phyloP scores from a whole-genome alignment of 2,797 vertebrate genomes.

The Dryobates pubescens region DNA sequence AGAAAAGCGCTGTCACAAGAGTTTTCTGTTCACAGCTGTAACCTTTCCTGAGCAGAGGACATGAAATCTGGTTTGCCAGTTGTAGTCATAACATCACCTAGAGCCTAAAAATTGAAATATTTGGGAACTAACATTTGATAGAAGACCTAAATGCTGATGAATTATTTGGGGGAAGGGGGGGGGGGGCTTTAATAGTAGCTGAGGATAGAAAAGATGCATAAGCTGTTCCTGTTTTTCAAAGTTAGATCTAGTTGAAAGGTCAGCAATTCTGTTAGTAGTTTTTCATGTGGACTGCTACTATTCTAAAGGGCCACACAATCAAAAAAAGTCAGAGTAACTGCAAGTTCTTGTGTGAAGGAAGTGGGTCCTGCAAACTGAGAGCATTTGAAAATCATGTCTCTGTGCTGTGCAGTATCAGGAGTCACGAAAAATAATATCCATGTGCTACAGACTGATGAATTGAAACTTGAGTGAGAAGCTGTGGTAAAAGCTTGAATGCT shows the following conservation, averaged over 20 bases:
- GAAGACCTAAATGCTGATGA: neutral
- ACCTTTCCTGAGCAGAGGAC: neutral
- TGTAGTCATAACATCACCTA: neutral
- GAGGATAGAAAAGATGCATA: neutral
- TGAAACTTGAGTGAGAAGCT: accelerated
- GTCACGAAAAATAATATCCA: neutral
- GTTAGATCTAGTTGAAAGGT: neutral
- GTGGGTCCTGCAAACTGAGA: neutral
- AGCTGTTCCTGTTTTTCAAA: neutral
- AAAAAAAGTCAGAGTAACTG: neutral
- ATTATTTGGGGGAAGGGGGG: neutral
- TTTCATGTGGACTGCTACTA: neutral
- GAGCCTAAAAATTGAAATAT: neutral
- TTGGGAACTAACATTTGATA: neutral
- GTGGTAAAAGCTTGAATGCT: accelerated
- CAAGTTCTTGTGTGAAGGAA: neutral
- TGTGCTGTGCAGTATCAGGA: neutral
- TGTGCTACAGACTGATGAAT: accelerated
- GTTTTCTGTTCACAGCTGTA: neutral
- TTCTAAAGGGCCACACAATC: neutral
- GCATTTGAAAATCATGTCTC: neutral
- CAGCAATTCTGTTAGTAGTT: neutral
- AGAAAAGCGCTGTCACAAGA: neutral
- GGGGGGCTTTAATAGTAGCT: neutral
- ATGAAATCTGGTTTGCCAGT: neutral